Evolutionary conservation across 2,113 vertebrate species (phyloP).

Genomic region (Saccopteryx bilineata): DNA sequence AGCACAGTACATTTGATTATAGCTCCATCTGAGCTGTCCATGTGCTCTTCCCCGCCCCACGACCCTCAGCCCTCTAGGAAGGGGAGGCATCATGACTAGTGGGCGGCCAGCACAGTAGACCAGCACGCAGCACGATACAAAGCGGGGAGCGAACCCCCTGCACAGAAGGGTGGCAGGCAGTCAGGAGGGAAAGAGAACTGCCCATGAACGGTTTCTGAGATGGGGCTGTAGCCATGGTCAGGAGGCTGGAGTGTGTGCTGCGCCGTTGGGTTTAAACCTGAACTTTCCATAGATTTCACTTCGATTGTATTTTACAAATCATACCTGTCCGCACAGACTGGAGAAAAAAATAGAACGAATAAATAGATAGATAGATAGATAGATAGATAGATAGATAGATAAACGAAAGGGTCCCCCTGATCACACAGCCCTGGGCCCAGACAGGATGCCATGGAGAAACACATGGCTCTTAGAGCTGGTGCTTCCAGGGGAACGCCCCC

Average conservation of each 20-base stretch:
- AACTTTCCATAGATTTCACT: background rate
- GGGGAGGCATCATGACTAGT: too few species aligned
- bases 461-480: accelerated
- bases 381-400: too few species aligned
- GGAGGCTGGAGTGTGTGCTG: background rate
- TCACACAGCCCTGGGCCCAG: background rate
- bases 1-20: accelerated
- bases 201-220: accelerated
- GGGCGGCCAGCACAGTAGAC: too few species aligned
- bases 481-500: accelerated
- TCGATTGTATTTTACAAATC: background rate
- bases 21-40: background rate
- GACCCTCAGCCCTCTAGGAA: background rate
- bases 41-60: accelerated
- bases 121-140: too few species aligned
- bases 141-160: too few species aligned
- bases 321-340: background rate
- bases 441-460: background rate
- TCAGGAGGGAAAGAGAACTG: accelerated
- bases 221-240: accelerated
- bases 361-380: too few species aligned
- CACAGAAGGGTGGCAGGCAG: accelerated
- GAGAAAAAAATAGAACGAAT: background rate
- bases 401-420: background rate
- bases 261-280: background rate